These are phyloP conservation scores for Phorcus lineatus DNA, from an alignment of 2,888 invertebrate genomes.

Conservation along the genomic window DNA sequence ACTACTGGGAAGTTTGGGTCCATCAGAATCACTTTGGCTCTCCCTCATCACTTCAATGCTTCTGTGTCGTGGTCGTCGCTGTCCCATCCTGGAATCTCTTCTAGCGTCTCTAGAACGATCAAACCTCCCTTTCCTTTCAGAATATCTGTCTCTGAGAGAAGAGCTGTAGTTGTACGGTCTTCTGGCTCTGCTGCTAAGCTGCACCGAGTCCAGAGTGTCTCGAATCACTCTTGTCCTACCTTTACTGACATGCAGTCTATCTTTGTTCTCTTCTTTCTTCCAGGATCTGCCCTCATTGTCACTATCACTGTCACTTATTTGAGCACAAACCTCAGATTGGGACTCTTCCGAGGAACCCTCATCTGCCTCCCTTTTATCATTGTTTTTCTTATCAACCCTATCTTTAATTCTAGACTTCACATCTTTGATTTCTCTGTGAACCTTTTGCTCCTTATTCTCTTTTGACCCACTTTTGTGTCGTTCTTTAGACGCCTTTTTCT, in stretches of 20 bases:
- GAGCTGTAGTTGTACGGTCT: neutral
- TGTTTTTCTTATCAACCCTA: neutral
- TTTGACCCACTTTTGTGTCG: conserved; percentile 6
- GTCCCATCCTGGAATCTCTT: neutral
- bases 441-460: neutral
- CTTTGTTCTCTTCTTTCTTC: conserved; percentile 39
- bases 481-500: neutral
- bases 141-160: neutral
- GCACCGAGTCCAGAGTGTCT: neutral
- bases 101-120: neutral
- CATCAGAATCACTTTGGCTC: conserved; percentile 10
- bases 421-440: neutral
- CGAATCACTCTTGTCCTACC: neutral
- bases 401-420: neutral
- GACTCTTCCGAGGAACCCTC: conserved; percentile 4
- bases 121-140: neutral
- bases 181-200: neutral
- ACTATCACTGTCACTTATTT: conserved; percentile 56
- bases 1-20: neutral
- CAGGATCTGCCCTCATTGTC: conserved; percentile 44
- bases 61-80: neutral
- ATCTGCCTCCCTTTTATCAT: conserved; percentile 1
- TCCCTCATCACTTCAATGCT: neutral
- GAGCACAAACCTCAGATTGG: conserved; percentile 12
- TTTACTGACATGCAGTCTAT: neutral